Base-by-base conservation (phyloP, 1,140 invertebrate genomes). In the Bombus consobrinus region DNA sequence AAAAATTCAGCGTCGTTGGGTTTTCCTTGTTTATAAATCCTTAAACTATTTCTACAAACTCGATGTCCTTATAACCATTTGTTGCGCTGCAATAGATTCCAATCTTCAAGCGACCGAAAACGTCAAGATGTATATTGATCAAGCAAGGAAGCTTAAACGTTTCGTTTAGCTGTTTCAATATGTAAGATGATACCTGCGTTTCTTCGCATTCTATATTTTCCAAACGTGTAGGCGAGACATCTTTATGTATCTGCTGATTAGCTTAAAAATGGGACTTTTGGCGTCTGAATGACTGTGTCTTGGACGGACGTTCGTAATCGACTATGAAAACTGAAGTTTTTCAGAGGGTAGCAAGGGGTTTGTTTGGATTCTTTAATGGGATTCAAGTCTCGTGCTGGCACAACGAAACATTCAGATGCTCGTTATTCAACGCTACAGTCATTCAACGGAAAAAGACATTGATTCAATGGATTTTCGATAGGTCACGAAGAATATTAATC, bases 251-350 rank as follows among this genome's bases (percentile, higher is more conserved):
- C 43, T 69, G 57, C 77, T 83, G 86, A 88, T 90, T 79, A 88
- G 75, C 81, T 85, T 88, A 81, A 89, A 88, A 89, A 80, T 80
- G 74, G 75, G 66, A 85, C 34, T 68, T 90, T 87, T 90, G 88
- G 79, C 83, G 82, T 75, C 86, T 85, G 39, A 41, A 32, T 15
- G 79, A 74, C 64, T 82, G 71, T 28, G 66, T 68, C 22, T 32
- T 18, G 64, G 32, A 13, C 66, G 79, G 62, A 87, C 47, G 69
- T 82, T 59, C 43, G 34, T 32, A 53, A 69, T 47, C 66, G 71
- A n/a, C 47, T 82, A 32, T 34, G n/a, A 8, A 64, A 43, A 43
- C 25, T 39, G 43, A 37, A 79, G 66, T n/a, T 39, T 39, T 37
- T 66, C 15, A 69, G 15, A 78, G 53, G 47, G n/a, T 66, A 34